Percentiles rank a stretch among this genome's conserved stretches.
Conservation (phyloP, 2,888 invertebrate species). For the Candidula unifasciata region DNA sequence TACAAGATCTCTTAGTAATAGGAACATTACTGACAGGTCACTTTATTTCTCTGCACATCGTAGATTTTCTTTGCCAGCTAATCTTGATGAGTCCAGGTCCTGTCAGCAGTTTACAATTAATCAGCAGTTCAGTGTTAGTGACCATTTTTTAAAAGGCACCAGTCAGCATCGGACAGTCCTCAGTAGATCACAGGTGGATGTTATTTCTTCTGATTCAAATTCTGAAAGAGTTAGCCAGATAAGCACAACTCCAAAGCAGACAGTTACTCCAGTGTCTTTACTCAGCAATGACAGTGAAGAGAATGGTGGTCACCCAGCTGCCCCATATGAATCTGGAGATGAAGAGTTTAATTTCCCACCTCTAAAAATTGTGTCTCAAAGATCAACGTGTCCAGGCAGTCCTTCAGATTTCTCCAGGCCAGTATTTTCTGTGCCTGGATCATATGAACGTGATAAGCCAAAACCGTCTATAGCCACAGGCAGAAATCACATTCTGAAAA, state of each 20-base stretch:
- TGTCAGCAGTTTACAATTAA: constrained; percentile 30
- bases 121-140: neutral
- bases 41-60: constrained; percentile 25
- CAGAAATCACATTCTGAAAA: neutral
- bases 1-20: constrained; percentile 15
- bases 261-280: constrained; percentile 1
- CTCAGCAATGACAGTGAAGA: neutral
- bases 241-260: neutral
- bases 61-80: constrained; percentile 34
- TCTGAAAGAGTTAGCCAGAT: neutral
- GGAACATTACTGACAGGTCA: neutral
- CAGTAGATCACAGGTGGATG: neutral
- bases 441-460: neutral
- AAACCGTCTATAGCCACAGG: neutral
- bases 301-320: neutral
- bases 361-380: constrained; percentile 37
- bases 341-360: constrained; percentile 45
- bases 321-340: constrained; percentile 5
- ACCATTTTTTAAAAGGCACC: neutral
- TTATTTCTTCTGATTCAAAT: neutral
- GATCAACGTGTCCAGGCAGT: neutral
- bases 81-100: constrained; percentile 10
- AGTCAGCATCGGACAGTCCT: neutral
- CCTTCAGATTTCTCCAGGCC: constrained; percentile 40
- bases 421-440: constrained; percentile 29